Conservation (phyloP, 2,797 vertebrate genomes). For the Parauchenoglanis punctatus region DNA sequence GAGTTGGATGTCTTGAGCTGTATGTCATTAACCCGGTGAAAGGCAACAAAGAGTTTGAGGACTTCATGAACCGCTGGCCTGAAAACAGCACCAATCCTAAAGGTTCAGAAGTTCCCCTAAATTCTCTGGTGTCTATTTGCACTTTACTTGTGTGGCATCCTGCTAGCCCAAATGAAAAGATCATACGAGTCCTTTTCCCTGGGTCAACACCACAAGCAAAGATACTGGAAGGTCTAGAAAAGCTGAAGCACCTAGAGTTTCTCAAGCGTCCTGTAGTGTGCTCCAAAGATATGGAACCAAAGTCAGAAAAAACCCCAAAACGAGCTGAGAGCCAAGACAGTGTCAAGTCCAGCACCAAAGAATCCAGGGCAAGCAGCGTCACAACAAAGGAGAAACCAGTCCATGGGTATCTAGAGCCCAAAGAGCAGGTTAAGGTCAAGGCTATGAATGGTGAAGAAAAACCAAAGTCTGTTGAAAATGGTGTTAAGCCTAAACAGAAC, state of each 20-base stretch:
- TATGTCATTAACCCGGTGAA: constrained; percentile 80
- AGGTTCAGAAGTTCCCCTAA: constrained; percentile 66
- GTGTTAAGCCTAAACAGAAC: constrained; percentile 45
- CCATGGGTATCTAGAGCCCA: constrained; percentile 60
- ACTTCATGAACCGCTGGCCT: constrained; percentile 73
- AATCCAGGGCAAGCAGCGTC: constrained; percentile 62
- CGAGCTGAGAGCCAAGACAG: constrained; percentile 85
- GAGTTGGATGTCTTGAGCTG: constrained; percentile 83
- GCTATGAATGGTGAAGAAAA: constrained; percentile 63
- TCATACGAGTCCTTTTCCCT: constrained; percentile 82
- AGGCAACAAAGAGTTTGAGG: constrained; percentile 76
- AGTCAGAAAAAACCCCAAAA: constrained; percentile 68
- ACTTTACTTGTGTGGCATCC: constrained; percentile 84
- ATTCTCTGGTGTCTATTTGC: constrained; percentile 73
- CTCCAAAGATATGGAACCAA: constrained; percentile 69
- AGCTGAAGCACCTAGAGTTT: constrained; percentile 81
- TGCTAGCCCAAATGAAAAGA: constrained; percentile 75
- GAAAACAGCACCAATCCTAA: constrained; percentile 58
- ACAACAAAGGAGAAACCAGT: constrained; percentile 60
- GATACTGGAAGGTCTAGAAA: constrained; percentile 81
- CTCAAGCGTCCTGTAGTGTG: constrained; percentile 75
- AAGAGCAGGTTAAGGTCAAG: constrained; percentile 67
- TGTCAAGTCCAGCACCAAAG: constrained; percentile 73
- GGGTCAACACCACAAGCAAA: constrained; percentile 80
- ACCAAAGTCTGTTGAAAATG: constrained; percentile 46